Evolutionary conservation across 1,140 invertebrate genomes (phyloP), one percentile per base, ranked within the genome.

Genomic region (Mizuhopecten yessoensis): DNA sequence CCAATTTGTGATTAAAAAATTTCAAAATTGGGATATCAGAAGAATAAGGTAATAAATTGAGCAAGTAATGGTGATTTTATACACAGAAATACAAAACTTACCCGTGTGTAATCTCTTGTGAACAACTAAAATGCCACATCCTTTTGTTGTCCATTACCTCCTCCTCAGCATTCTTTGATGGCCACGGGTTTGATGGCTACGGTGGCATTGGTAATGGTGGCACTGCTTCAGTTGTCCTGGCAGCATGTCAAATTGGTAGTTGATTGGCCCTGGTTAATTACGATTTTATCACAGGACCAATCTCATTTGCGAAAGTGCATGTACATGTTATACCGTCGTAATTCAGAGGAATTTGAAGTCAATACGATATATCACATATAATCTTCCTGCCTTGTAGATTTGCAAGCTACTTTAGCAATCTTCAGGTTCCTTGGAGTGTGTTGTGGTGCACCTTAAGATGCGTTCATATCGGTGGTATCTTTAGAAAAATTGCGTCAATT

Each of bases 231-330:
- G 57, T 29, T 75, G 57, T 7, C n/a, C 57, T 75, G 57, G 57
- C 57, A 75, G n/a, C 5, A 13, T n/a, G 29, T 75, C 57, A 75
- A 75, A n/a, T 75, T 75, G 23, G 57, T 75, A n/a, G 57, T 29
- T 17, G 57, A 75, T 75, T 75, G 57, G 23, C n/a, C n/a, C 1
- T 29, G 20, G 57, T 75, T 75, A 75, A 75, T 75, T 29, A 75
- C 23, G 23, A 75, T 75, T 75, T 75, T 75, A 75, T 75, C 57
- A 17, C 2, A 75, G 57, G 57, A 75, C n/a, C 57, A 75, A 75
- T 75, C 57, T 75, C 9, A 75, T 75, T 75, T 75, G 57, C 9
- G 57, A 75, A 75, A 75, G 57, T 75, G 57, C 57, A 75, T 75
- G n/a, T 75, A 75, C 57, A 29, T 75, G 57, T 29, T 75, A 5